phyloP scores from a whole-genome alignment of 1,140 invertebrate genomes.

The Coelopa frigida region DNA sequence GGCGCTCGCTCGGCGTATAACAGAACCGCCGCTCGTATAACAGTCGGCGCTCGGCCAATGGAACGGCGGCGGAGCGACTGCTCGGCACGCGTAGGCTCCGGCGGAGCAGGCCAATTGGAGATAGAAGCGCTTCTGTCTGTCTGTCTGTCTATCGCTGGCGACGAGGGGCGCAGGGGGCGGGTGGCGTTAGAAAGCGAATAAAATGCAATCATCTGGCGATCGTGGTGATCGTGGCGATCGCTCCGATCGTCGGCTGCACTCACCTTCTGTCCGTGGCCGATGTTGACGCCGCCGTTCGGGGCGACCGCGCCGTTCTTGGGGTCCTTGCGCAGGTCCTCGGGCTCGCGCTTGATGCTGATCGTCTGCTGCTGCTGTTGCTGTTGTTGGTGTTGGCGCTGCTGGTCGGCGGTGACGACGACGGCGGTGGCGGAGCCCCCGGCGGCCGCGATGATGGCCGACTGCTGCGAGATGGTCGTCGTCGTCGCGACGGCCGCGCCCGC shows the following conservation, averaged over 20 bases:
- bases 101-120: too few species aligned
- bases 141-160: too few species aligned
- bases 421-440: constrained; percentile 35
- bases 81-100: too few species aligned
- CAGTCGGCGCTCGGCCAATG: constrained; percentile 6
- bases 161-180: too few species aligned
- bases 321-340: constrained; percentile 45
- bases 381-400: constrained; percentile 19
- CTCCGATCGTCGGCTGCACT: constrained; percentile 8
- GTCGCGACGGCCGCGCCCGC: constrained; percentile 12
- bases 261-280: constrained; percentile 35
- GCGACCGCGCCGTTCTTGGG: constrained; percentile 35
- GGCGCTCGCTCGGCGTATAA: not conserved
- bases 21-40: constrained; percentile 2
- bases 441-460: constrained; percentile 22
- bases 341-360: constrained; percentile 44
- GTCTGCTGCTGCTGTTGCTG: constrained; percentile 29
- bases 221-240: too few species aligned
- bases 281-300: constrained; percentile 23
- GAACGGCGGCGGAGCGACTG: too few species aligned
- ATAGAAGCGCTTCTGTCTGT: too few species aligned
- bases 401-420: constrained; percentile 34
- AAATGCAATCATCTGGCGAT: not conserved
- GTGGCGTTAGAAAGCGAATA: not conserved
- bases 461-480: constrained; percentile 8